Base-by-base conservation (phyloP, 2,113 vertebrate genomes). In the Leiothrix lutea region DNA sequence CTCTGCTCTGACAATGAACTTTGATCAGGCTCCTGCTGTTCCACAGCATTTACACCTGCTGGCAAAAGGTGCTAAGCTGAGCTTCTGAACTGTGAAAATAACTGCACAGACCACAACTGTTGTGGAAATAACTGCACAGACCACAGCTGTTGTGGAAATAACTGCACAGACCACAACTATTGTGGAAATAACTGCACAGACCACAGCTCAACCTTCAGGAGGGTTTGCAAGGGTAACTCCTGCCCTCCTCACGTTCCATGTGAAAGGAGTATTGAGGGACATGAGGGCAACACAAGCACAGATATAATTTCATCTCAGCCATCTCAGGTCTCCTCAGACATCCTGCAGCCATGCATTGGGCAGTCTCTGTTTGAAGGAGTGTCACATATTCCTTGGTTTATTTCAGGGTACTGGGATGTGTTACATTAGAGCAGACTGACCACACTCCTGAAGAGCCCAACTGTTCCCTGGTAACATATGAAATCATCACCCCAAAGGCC, bases 361-460 rank as follows among this genome's bases (percentile, higher is more conserved):
- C 3, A 0, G 35, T 22, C 26, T 74, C 33, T 35, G 8, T 61
- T n/a, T 36, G 61, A 79, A 66, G 40, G 21, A 35, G 33, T 35
- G 18, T 24, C 60, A 35, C 5, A 1, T 5, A 14, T 58, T 58
- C 36, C 40, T 21, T 1, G 8, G 58, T 17, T 86, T 50, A 77
- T 70, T 62, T 88, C 23, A 29, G 69, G 38, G 29, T 28, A 25
- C 6, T 78, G 23, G 1, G 38, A 24, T 21, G 17, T 0, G 0
- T 70, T 38, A 9, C 7, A 48, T 40, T 25, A 79, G 24, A 79
- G 48, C 25, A 57, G n/a, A 31, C 25, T 22, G 15, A 65, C n/a
- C 26, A 5, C 4, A 14, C 14, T 61, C 31, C 40, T 61, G 14
- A 88, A 65, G 22, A 51, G 6, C 35, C 5, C 9, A 21, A 4